Conservation (phyloP, 92 coral and sea anemone genomes). For the Epizoanthus illoricatus region DNA sequence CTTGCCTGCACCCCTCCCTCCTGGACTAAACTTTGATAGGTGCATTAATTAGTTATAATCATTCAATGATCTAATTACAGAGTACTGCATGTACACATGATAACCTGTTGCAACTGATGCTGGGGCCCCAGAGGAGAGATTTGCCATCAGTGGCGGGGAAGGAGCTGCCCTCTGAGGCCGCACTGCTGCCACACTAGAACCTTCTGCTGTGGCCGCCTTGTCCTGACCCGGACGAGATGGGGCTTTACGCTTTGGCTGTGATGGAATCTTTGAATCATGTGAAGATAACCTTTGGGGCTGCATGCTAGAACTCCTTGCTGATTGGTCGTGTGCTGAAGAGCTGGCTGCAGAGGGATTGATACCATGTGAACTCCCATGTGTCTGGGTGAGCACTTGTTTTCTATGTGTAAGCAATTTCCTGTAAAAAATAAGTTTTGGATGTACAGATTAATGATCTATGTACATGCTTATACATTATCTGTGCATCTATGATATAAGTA, state of each 20-base stretch:
- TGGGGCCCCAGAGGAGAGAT: background rate
- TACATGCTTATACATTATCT: no score
- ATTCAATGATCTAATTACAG: no score
- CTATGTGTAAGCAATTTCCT: conserved; percentile 38
- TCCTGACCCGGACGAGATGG: conserved; percentile 25
- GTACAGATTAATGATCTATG: no score
- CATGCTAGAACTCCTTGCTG: background rate
- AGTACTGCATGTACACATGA: no score
- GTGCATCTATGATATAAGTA: no score
- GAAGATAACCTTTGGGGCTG: background rate
- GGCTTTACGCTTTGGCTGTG: conserved; percentile 39
- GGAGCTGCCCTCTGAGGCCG: background rate
- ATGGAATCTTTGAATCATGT: conserved; percentile 9
- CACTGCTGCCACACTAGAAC: background rate
- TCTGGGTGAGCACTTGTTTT: conserved; percentile 27
- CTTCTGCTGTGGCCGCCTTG: background rate
- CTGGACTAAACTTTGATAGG: no score
- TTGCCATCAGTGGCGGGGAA: background rate
- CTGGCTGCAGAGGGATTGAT: background rate
- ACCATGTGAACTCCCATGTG: background rate
- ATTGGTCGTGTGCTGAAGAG: background rate
- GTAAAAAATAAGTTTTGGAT: background rate
- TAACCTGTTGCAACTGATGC: background rate
- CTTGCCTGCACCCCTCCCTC: no score
- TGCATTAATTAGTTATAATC: no score